phyloP scores from a whole-genome alignment of 2,113 vertebrate species.

The Erythrolamprus reginae region DNA sequence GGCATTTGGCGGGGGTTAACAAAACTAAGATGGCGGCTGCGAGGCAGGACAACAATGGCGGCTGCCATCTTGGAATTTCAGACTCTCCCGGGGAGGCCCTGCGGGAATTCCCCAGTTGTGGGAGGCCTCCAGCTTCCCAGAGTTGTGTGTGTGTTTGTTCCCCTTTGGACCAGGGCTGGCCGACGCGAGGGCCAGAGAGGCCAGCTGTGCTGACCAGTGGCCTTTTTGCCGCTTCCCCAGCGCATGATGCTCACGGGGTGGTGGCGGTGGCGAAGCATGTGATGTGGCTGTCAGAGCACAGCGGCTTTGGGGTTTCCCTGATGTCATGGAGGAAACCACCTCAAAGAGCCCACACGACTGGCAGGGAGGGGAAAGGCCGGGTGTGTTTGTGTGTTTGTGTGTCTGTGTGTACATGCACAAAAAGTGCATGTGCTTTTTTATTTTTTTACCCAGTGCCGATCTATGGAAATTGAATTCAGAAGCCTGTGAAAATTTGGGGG shows the following conservation, averaged over 20 bases:
- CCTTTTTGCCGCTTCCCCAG: neutral
- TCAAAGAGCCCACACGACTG: neutral
- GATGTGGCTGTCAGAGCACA: neutral
- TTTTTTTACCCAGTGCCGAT: neutral
- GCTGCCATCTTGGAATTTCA: neutral
- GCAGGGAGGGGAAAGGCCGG: neutral
- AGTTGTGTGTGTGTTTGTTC: no score
- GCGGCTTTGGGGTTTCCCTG: constrained; percentile 7
- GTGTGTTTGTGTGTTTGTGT: no score
- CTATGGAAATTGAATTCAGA: neutral
- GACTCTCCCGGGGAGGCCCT: neutral
- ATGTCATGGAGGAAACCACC: neutral
- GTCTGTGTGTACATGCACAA: no score
- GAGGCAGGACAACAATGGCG: neutral
- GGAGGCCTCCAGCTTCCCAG: neutral
- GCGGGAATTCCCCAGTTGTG: neutral
- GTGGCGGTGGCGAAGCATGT: no score
- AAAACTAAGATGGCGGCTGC: neutral
- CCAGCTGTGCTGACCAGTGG: neutral
- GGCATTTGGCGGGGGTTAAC: neutral
- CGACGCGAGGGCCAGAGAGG: neutral
- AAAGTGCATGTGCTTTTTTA: no score
- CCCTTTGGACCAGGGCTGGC: neutral
- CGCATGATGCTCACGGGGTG: no score
- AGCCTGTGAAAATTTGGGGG: no score